Evolutionary conservation across 1,140 invertebrate genomes (phyloP), one percentile per base, ranked within the genome.

Genomic region (Drosophila yakuba): DNA sequence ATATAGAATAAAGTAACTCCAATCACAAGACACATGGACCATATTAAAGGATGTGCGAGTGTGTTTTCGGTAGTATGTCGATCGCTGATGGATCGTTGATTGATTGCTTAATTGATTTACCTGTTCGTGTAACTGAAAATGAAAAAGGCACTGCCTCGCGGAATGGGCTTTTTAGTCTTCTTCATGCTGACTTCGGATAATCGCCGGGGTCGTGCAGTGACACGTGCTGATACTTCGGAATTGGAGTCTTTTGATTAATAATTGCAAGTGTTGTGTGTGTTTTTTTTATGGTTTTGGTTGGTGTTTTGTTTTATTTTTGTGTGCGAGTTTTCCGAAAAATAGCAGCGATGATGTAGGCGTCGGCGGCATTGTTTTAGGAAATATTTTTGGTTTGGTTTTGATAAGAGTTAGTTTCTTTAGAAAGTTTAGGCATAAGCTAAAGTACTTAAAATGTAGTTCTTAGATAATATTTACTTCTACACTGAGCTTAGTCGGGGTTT

Each of bases 41-140:
- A 41, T 71, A 43, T 76, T 39, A 52, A 59, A 45, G 39, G 45
- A 38, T 59, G 73, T 58, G 48, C 48, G 47, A 45, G 48, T 62
- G 48, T 62, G 56, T 59, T 48, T 55, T 47, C 61, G 41, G 57
- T 23, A 56, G 44, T 50, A 56, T 17, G 69, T 74, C 55, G 41
- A 44, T 59, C 68, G 54, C 36, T 80, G 67, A 71, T 85, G 50
- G 68, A 75, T 72, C 91, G 43, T 45, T 20, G 43, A 45, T 45
- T 20, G 17, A 45, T 45, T 20, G 94, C 98, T 97, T 78, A 67
- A 71, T 86, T 66, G 69, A 85, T 51, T 92, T 94, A 98, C 97
- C 96, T 97, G 95, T 99, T 99, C 39, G 95, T 97, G 93, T 96
- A 95, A 74, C 96, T 96, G 94, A 99, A 98, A 93, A 99, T 95